Evolutionary conservation across 1,140 invertebrate genomes (phyloP).

Genomic region (Drosophila murphyi): DNA sequence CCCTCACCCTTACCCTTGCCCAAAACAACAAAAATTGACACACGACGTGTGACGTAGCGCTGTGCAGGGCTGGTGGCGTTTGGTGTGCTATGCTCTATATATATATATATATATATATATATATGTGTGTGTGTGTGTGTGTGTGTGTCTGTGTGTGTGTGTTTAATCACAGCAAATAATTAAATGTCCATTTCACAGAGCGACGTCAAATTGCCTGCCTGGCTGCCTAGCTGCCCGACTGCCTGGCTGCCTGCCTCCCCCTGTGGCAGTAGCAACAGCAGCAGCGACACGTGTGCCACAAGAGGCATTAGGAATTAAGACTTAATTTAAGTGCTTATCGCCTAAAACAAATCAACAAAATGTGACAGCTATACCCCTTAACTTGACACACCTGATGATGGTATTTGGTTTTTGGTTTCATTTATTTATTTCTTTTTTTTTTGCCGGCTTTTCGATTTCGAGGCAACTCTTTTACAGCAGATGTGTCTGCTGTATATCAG

Average conservation of each 20-base stretch:
- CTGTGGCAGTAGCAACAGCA: slow-evolving; percentile 48
- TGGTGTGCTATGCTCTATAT: background rate
- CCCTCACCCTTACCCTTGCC: background rate
- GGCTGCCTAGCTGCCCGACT: background rate
- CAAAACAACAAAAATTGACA: slow-evolving; percentile 31
- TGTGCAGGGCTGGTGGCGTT: background rate
- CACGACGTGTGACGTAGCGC: slow-evolving; percentile 34
- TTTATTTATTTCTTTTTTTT: too few species aligned
- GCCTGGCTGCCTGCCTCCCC: background rate
- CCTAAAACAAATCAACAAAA: slow-evolving; percentile 78
- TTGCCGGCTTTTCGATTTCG: background rate
- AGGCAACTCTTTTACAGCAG: slow-evolving; percentile 10
- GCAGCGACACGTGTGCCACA: slow-evolving; percentile 81
- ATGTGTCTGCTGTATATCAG: background rate
- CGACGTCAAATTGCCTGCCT: slow-evolving; percentile 31
- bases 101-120: too few species aligned
- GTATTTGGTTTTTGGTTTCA: background rate
- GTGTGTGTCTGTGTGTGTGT: slow-evolving; percentile 32
- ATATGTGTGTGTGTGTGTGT: slow-evolving; percentile 16
- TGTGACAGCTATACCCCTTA: slow-evolving; percentile 3
- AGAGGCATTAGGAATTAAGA: slow-evolving; percentile 83
- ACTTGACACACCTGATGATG: background rate
- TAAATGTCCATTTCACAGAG: slow-evolving; percentile 83
- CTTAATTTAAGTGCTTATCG: slow-evolving; percentile 84
- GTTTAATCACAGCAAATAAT: slow-evolving; percentile 83